A percentile compares a stretch with the other conserved stretches of the same genome.
These are phyloP conservation scores for Sinocyclocheilus anshuiensis DNA, from an alignment of 2,113 vertebrate genomes.

Conservation along the genomic window DNA sequence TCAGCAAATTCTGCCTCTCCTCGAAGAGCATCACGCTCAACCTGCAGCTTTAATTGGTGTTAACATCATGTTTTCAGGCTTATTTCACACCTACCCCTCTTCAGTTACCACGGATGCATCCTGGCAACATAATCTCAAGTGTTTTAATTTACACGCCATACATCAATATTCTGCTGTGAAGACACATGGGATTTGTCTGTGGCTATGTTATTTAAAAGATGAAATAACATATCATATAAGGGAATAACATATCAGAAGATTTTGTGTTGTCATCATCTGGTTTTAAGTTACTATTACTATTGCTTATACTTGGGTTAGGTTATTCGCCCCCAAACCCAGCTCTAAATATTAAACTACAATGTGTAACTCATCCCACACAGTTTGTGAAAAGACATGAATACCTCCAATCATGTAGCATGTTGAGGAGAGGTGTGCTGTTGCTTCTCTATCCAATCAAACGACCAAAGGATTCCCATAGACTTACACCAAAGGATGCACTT, in stretches of 20 bases:
- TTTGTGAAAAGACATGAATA: not conserved
- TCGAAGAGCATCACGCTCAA: not conserved
- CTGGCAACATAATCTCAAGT: slow-evolving; percentile 26
- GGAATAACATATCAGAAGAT: not conserved
- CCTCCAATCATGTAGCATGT: not conserved
- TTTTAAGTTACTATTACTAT: not conserved
- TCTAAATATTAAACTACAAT: not conserved
- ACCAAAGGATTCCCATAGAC: not conserved
- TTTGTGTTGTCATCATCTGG: not conserved
- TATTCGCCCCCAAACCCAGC: not conserved
- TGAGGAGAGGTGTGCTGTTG: not conserved
- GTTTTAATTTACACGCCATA: slow-evolving; percentile 43
- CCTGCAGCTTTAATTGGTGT: slow-evolving; percentile 34
- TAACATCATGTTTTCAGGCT: slow-evolving; percentile 27
- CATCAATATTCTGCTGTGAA: slow-evolving; percentile 27
- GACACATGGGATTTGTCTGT: not conserved
- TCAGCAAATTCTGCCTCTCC: slow-evolving; percentile 7
- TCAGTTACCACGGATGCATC: slow-evolving; percentile 18
- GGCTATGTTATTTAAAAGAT: not conserved
- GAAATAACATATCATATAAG: not conserved
- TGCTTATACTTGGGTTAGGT: not conserved
- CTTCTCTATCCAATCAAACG: not conserved
- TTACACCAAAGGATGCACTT: not conserved
- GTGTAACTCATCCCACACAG: not conserved
- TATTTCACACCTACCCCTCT: slow-evolving; percentile 38